Evolutionary conservation across 2,113 vertebrate genomes (phyloP), one percentile per base, ranked within the genome.

Genomic region (Stigmatopora argus): DNA sequence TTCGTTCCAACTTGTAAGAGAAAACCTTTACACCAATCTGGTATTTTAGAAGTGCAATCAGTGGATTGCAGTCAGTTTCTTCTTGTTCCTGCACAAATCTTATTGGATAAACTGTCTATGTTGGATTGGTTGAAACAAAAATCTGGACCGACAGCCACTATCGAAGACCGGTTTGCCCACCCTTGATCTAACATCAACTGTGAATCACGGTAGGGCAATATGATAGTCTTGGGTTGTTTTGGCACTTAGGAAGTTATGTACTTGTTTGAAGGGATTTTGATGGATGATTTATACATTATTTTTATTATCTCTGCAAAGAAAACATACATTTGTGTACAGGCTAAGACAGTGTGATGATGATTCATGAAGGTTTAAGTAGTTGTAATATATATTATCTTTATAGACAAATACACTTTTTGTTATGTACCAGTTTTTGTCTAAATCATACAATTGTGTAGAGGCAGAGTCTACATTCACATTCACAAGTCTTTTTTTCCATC

Each of bases 381-480:
- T 56, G 53, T 3, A 14, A 15, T 53, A 13, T 1, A 31, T 31
- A n/a, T n/a, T 26, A 55, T 21, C 5, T 26, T 12, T 26, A 55
- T 21, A 26, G 21, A 5, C 21, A 2, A 31, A 31, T 23, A 31
- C 7, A 31, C 15, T 26, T 0, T 19, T 9, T 56, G 5, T 56
- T 15, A 72, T 46, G 75, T 61, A n/a, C 49, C 59, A 82, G 72
- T 83, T 69, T 66, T 45, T 49, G 15, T 13, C 64, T 65, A n/a
- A 3, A 18, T 67, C 66, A 71, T 48, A 65, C 72, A 46, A 62
- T 59, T 71, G 68, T 21, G 31, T 59, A 72, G 53, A 73, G 65
- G 66, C 74, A 71, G 74, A 73, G 57, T 31, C 14, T 55, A 51
- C 70, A n/a, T 67, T 80, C 66, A 61, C 41, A 66, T 75, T 65